These are phyloP conservation scores for Rostratula benghalensis DNA, from an alignment of 2,113 vertebrate species.

Conservation along the genomic window DNA sequence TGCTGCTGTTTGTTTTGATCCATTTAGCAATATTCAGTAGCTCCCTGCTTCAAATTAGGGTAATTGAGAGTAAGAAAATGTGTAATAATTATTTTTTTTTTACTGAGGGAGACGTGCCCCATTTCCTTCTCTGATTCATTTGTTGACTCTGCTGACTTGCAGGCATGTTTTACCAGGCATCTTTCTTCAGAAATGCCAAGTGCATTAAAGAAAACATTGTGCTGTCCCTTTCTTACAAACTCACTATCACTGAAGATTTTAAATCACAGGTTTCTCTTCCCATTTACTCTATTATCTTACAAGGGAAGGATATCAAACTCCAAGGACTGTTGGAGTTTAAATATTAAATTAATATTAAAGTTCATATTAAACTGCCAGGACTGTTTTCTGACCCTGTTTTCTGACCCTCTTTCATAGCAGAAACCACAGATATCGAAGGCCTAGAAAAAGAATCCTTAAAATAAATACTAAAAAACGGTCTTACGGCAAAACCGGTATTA, in stretches of 20 bases:
- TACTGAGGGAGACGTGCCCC: not conserved
- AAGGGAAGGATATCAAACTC: not conserved
- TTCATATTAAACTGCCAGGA: not conserved
- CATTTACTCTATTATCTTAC: not conserved
- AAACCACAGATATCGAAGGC: not conserved
- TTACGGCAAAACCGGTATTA: not conserved
- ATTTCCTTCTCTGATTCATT: not conserved
- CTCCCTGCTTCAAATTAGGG: not conserved
- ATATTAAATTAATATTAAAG: no score
- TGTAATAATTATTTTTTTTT: not conserved
- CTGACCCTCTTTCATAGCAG: not conserved
- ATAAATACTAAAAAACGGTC: not conserved
- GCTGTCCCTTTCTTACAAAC: not conserved
- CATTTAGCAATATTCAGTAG: constrained; percentile 40
- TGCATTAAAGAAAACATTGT: accelerated
- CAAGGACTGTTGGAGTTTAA: accelerated
- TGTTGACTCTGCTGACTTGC: not conserved
- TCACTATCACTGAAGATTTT: not conserved
- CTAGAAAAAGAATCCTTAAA: constrained; percentile 25
- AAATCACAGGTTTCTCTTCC: not conserved
- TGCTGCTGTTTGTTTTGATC: constrained; percentile 32
- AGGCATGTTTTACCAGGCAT: not conserved
- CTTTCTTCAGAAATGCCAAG: not conserved
- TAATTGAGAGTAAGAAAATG: constrained; percentile 22
- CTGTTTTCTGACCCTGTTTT: no score